Conservation (phyloP, 1,140 invertebrate species). For the Delia radicum region DNA sequence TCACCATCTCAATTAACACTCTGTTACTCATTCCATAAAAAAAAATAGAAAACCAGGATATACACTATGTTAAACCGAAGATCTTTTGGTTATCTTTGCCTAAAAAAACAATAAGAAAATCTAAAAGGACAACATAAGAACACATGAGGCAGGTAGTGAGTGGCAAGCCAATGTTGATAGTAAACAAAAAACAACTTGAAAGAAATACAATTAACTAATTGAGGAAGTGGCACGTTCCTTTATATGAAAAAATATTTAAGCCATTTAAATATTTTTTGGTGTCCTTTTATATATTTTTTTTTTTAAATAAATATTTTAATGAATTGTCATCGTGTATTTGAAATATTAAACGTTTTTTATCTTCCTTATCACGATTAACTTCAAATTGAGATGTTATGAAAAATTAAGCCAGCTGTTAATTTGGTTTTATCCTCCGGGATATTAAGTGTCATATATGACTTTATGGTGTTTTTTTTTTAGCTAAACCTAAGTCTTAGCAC, state of each 20-base stretch:
- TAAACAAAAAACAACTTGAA: neutral
- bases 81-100: neutral
- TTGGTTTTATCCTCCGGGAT: neutral
- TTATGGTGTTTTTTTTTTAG: neutral
- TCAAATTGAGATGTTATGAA: neutral
- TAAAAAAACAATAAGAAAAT: neutral
- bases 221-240: neutral
- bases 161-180: neutral
- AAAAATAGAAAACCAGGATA: neutral
- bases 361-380: neutral
- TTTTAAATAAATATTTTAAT: neutral
- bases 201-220: neutral
- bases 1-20: neutral
- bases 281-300: neutral
- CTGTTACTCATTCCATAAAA: neutral
- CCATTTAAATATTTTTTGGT: neutral
- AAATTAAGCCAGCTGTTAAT: neutral
- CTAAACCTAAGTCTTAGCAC: neutral
- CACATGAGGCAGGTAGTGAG: neutral
- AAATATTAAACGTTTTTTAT: neutral
- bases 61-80: neutral
- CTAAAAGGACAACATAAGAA: neutral
- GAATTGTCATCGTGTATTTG: neutral
- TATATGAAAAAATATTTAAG: neutral
- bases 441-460: neutral